Base-by-base conservation (phyloP, 2,113 vertebrate species). In the Anguilla rostrata region DNA sequence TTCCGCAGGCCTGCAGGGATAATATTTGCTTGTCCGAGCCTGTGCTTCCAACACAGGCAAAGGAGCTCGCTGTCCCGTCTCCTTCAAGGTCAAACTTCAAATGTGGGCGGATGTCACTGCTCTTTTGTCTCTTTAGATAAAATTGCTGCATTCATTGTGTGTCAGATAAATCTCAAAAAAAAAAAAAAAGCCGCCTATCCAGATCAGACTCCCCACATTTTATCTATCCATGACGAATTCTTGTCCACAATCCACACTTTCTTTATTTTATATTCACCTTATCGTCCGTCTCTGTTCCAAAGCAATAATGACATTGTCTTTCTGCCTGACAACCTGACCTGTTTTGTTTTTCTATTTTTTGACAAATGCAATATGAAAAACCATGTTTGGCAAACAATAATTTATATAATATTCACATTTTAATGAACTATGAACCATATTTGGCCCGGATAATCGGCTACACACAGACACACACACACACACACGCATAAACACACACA, bases 121-220 rank as follows among this genome's bases (percentile, higher is more conserved):
- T 91, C 89, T 94, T 95, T 95, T 94, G 94, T 94, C 94, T 94
- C 94, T 94, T 95, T 94, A 93, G 92, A 94, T 95, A 94, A 95
- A 95, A 95, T 90, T 93, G 93, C 93, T 86, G 93, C 93, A 94
- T 95, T 94, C 94, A 93, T 94, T 90, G 94, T 92, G 88, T 92
- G 92, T 95, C 94, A 95, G 95, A 95, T 95, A 94, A 95, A 95
- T 89, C 93, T 92, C 87, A 93, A 92, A 92, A 90, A 90, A 88
- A 63, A 92, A 87, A 93, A 92, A 92, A 90, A 89, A 88, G 71
- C 86, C 53, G 86, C 89, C 90, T 94, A 92, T 93, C 92, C 88
- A 93, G 92, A 92, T 92, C 88, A 91, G 89, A 91, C 86, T 43
- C 71, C 83, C 88, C 84, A 92, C 93, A 92, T 94, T 94, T 93